Evolutionary conservation across 2,888 invertebrate genomes (phyloP).

Genomic region (Elysia crispata): DNA sequence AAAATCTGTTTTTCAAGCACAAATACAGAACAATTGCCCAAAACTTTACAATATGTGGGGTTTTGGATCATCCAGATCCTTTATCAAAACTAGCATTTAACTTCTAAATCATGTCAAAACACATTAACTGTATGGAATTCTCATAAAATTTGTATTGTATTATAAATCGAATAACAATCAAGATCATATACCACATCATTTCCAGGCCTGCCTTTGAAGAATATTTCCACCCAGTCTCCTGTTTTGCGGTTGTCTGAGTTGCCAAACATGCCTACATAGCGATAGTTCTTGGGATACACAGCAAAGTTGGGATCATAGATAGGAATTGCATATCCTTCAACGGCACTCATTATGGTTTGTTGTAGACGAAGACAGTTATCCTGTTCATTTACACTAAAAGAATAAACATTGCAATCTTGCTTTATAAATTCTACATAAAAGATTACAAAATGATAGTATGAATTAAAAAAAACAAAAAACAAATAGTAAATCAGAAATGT

Average conservation of each 20-base stretch:
- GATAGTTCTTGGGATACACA: conserved; percentile 50
- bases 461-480: too few species aligned
- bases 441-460: too few species aligned
- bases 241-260: conserved; percentile 64
- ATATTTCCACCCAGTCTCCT: conserved; percentile 75
- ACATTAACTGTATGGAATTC: too few species aligned
- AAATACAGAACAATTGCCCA: too few species aligned
- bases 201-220: conserved; percentile 55
- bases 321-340: conserved; percentile 35
- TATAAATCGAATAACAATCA: too few species aligned
- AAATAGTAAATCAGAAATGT: too few species aligned
- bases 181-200: neutral
- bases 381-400: conserved; percentile 61
- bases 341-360: conserved; percentile 57
- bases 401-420: neutral
- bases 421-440: neutral
- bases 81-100: too few species aligned
- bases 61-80: too few species aligned
- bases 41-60: too few species aligned
- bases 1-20: too few species aligned
- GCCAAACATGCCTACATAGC: conserved; percentile 74
- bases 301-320: conserved; percentile 38
- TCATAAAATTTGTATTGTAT: too few species aligned
- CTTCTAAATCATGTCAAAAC: too few species aligned
- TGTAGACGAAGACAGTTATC: conserved; percentile 64